Conservation (phyloP, 2,113 vertebrate genomes). For the Pelmatolapia mariae region DNA sequence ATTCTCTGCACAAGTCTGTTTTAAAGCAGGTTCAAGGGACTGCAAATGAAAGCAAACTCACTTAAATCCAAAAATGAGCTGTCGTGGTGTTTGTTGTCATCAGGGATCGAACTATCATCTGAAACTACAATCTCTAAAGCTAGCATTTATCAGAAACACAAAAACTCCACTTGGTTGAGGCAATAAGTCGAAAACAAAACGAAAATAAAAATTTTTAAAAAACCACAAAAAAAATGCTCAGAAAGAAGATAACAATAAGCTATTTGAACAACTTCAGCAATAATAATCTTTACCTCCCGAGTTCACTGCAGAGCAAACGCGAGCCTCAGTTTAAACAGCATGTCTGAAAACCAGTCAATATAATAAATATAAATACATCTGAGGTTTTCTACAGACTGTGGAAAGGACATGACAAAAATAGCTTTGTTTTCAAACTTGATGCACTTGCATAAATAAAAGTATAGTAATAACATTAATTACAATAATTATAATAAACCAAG, state of each 20-base stretch:
- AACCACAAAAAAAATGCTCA: background rate
- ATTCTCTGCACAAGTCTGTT: background rate
- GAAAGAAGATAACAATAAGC: constrained; percentile 1
- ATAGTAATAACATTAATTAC: constrained; percentile 33
- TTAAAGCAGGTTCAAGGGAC: background rate
- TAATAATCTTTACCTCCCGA: background rate
- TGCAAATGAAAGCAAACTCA: background rate
- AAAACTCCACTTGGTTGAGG: background rate
- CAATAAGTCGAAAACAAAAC: background rate
- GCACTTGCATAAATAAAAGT: constrained; percentile 58
- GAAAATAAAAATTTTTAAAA: background rate
- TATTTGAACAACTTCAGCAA: constrained; percentile 1
- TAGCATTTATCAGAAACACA: background rate
- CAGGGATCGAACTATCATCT: background rate
- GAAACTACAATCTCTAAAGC: background rate
- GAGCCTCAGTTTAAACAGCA: background rate
- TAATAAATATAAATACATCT: constrained; percentile 72
- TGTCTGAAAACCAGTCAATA: constrained; percentile 19
- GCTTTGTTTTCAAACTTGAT: constrained; percentile 46
- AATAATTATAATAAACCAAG: constrained; percentile 13
- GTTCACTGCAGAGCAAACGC: background rate
- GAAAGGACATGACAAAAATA: constrained; percentile 63
- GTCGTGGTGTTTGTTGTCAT: background rate
- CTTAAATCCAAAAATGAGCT: background rate
- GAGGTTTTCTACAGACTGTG: constrained; percentile 38